Conservation (phyloP, 2,888 invertebrate species). For the Drosophila nr. fundita region DNA sequence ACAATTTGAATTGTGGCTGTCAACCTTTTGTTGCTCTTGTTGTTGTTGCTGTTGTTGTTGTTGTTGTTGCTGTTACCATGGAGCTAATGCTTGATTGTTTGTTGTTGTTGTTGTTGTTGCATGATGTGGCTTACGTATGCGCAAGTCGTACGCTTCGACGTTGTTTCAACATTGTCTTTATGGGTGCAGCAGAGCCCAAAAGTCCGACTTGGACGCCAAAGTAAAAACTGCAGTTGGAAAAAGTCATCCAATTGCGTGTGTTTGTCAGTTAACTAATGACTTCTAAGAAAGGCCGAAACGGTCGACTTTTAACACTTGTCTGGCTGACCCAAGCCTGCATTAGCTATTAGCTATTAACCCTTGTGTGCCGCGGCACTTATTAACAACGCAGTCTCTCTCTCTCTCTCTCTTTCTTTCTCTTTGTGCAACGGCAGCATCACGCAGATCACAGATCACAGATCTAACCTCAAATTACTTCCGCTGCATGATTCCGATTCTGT, state of each 20-base stretch:
- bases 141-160: slow-evolving; percentile 45
- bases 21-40: slow-evolving; percentile 45
- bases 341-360: slow-evolving; percentile 69
- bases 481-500: slow-evolving; percentile 66
- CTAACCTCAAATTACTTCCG: slow-evolving; percentile 82
- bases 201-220: slow-evolving; percentile 25
- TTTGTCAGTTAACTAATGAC: slow-evolving; percentile 53
- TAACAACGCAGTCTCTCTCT: slow-evolving; percentile 50
- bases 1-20: slow-evolving; percentile 67
- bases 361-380: slow-evolving; percentile 47
- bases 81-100: slow-evolving; percentile 35
- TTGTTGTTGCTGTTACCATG: slow-evolving; percentile 39
- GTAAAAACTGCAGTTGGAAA: slow-evolving; percentile 46
- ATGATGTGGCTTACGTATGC: slow-evolving; percentile 56
- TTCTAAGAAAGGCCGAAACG: slow-evolving; percentile 48
- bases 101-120: slow-evolving; percentile 8
- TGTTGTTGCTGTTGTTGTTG: slow-evolving; percentile 43
- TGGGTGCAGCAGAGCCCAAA: slow-evolving; percentile 62
- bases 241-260: slow-evolving; percentile 34
- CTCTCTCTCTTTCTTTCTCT: slow-evolving; percentile 8
- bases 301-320: slow-evolving; percentile 64
- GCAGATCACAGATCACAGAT: slow-evolving; percentile 52
- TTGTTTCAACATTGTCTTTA: slow-evolving; percentile 59
- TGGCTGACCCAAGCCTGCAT: slow-evolving; percentile 40
- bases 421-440: slow-evolving; percentile 21